Conservation (phyloP, 2,888 invertebrate species). For the Ophioninae sp. region DNA sequence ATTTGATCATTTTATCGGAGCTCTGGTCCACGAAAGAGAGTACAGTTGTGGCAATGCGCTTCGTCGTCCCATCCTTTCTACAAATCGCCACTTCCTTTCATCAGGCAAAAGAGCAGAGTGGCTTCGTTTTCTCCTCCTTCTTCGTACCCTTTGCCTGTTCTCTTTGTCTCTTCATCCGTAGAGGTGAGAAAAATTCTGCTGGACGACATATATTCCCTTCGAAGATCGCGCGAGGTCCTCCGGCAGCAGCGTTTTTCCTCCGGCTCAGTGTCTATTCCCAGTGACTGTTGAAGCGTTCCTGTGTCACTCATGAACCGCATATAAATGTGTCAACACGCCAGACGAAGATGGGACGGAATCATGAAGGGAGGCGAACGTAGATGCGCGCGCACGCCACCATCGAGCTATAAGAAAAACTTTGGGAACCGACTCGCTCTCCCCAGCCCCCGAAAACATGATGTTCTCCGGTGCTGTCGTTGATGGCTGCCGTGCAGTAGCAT, state of each 20-base stretch:
- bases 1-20: conserved; percentile 77
- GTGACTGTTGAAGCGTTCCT: conserved; percentile 1
- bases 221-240: neutral
- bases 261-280: conserved; percentile 10
- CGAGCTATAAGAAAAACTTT: conserved; percentile 31
- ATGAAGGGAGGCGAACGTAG: conserved; percentile 5
- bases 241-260: neutral
- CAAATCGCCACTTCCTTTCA: conserved; percentile 1
- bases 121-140: conserved; percentile 12
- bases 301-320: conserved; percentile 17
- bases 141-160: neutral
- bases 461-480: conserved; percentile 47
- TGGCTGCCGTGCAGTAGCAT: conserved; percentile 29
- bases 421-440: conserved; percentile 12
- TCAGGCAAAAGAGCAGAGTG: conserved; percentile 6
- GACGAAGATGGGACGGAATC: conserved; percentile 27
- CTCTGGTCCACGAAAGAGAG: neutral
- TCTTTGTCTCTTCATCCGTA: neutral
- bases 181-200: conserved; percentile 9
- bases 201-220: neutral
- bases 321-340: conserved; percentile 10
- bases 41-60: conserved; percentile 7
- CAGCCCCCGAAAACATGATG: conserved; percentile 49
- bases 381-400: conserved; percentile 19
- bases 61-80: neutral